These are phyloP conservation scores for Oreochromis niloticus DNA, from an alignment of 2,113 vertebrate genomes.

Conservation along the genomic window DNA sequence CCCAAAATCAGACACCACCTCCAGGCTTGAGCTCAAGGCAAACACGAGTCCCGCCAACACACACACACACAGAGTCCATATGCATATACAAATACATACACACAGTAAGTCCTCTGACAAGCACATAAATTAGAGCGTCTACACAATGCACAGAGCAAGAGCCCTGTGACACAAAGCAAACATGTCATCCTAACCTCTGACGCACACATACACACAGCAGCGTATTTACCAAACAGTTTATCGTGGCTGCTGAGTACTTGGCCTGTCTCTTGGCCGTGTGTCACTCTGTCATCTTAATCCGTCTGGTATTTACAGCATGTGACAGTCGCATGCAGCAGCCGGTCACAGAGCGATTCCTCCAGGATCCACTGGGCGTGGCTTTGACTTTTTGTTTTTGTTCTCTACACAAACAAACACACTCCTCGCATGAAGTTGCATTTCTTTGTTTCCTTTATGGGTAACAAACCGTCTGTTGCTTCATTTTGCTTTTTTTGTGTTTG, in stretches of 20 bases:
- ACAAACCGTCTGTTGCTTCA: not conserved
- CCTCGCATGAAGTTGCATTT: not conserved
- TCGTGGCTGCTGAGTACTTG: not conserved
- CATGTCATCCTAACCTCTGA: not conserved
- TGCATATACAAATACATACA: not conserved
- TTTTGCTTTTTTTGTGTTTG: not conserved
- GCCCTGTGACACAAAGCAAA: slow-evolving; percentile 8
- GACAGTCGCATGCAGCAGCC: not conserved
- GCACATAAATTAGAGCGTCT: not conserved
- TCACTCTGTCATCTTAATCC: slow-evolving; percentile 16
- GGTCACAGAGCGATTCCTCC: not conserved
- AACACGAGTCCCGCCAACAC: not conserved
- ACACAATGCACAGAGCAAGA: not conserved
- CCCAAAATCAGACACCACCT: not conserved
- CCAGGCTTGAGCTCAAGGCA: slow-evolving; percentile 16
- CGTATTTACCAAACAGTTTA: not conserved
- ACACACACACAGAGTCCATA: not conserved
- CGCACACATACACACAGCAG: not conserved
- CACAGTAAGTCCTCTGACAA: not conserved
- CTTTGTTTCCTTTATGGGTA: not conserved
- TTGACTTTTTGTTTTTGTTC: not conserved
- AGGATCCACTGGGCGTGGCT: not conserved
- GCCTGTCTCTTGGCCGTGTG: not conserved
- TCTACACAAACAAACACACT: not conserved
- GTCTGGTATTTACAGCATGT: slow-evolving; percentile 8